Percentiles rank a stretch among this genome's conserved stretches.
Evolutionary conservation across 2,888 invertebrate species (phyloP).

Genomic region (Cremastobaeus sp.): DNA sequence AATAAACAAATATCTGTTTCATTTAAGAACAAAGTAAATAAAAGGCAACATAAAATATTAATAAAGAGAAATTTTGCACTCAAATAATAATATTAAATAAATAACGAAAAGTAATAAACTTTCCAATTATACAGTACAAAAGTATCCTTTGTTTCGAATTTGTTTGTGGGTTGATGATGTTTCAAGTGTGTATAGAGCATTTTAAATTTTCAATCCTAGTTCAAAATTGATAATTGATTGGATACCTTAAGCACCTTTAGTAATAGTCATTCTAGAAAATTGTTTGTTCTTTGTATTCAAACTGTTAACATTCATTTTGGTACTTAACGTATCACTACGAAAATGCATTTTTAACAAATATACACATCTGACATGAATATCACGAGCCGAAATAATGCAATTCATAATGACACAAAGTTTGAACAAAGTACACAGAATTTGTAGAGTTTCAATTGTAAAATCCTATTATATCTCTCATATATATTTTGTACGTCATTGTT

Average conservation of each 20-base stretch:
- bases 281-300: too few species aligned
- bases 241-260: conserved; percentile 24
- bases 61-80: too few species aligned
- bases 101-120: too few species aligned
- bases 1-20: too few species aligned
- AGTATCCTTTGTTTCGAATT: too few species aligned
- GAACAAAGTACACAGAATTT: conserved; percentile 49
- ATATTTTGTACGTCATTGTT: conserved; percentile 32
- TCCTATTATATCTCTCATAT: conserved; percentile 37
- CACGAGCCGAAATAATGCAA: conserved; percentile 55
- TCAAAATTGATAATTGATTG: conserved; percentile 16
- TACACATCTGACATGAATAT: conserved; percentile 53
- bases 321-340: conserved; percentile 45
- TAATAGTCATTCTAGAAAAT: too few species aligned
- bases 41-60: too few species aligned
- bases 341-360: conserved; percentile 53
- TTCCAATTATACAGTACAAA: too few species aligned
- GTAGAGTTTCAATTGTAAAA: conserved; percentile 43
- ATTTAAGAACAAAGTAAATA: too few species aligned
- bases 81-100: too few species aligned
- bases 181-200: conserved; percentile 21
- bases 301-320: conserved; percentile 3
- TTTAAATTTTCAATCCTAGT: conserved; percentile 30
- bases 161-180: conserved; percentile 7
- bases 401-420: conserved; percentile 46